Evolutionary conservation across 2,888 invertebrate genomes (phyloP).

Genomic region (Seira sanloemensis): DNA sequence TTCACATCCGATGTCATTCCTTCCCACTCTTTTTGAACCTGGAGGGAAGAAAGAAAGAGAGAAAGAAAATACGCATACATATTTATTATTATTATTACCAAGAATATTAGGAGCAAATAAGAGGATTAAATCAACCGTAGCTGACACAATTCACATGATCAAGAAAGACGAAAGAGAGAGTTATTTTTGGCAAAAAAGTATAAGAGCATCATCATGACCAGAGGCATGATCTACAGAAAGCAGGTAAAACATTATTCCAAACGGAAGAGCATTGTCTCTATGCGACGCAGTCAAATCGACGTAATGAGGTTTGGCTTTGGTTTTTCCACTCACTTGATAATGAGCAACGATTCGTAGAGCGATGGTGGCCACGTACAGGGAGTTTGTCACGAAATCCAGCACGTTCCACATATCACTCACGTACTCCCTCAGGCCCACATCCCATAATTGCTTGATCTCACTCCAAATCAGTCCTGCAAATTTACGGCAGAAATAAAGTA

Average conservation of each 20-base stretch:
- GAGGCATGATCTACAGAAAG: background rate
- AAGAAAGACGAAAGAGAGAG: no score
- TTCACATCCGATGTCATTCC: constrained; percentile 75
- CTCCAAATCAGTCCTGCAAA: constrained; percentile 96
- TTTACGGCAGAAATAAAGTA: background rate
- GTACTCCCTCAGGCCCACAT: constrained; percentile 97
- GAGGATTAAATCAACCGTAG: constrained; percentile 16
- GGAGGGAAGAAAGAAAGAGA: constrained; percentile 57
- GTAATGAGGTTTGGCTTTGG: constrained; percentile 14
- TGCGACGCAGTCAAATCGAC: background rate
- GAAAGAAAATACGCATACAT: background rate
- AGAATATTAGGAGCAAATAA: background rate
- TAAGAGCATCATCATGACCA: no score
- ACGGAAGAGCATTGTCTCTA: background rate
- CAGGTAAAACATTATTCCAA: background rate
- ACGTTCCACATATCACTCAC: constrained; percentile 99
- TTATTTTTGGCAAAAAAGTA: no score
- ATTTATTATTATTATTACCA: background rate
- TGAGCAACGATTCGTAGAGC: constrained; percentile 96
- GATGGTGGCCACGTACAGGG: constrained; percentile 97
- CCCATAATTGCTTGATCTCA: constrained; percentile 99
- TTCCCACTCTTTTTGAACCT: constrained; percentile 85
- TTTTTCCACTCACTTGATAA: constrained; percentile 84
- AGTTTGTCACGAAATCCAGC: constrained; percentile 98
- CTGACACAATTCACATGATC: constrained; percentile 14